Conservation (phyloP, 2,888 invertebrate species). For the Lithophane leautieri region DNA sequence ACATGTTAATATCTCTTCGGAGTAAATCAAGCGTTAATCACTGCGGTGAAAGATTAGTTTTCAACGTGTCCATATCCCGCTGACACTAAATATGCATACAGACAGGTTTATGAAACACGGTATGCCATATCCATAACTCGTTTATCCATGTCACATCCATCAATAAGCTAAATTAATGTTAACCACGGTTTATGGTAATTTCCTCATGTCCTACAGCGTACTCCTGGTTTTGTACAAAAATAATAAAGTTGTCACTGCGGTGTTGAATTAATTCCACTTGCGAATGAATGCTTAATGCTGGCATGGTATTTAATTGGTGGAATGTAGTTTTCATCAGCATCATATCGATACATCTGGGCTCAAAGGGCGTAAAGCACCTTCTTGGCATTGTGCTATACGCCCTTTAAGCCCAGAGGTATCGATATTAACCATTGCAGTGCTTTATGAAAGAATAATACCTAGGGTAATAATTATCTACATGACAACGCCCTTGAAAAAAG, state of each 20-base stretch:
- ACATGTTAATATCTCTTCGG: slow-evolving; percentile 41
- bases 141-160: slow-evolving; percentile 66
- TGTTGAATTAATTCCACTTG: slow-evolving; percentile 78
- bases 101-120: slow-evolving; percentile 58
- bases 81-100: slow-evolving; percentile 59
- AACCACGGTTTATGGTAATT: slow-evolving; percentile 80
- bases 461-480: background rate
- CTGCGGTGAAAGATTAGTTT: slow-evolving; percentile 57
- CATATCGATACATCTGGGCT: too few relatives aligned
- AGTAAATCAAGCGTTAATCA: slow-evolving; percentile 59
- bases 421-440: background rate
- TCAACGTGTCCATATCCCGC: slow-evolving; percentile 54
- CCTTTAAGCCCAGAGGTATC: too few relatives aligned
- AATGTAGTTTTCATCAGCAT: background rate
- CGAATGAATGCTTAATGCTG: slow-evolving; percentile 70
- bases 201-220: slow-evolving; percentile 68
- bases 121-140: slow-evolving; percentile 60
- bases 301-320: slow-evolving; percentile 48
- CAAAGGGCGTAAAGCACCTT: too few relatives aligned
- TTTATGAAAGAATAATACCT: background rate
- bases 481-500: background rate
- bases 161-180: slow-evolving; percentile 80
- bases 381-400: too few relatives aligned
- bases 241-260: slow-evolving; percentile 80
- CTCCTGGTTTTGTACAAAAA: slow-evolving; percentile 73